Conservation (phyloP, 2,113 vertebrate species). For the Dicaeum eximium region DNA sequence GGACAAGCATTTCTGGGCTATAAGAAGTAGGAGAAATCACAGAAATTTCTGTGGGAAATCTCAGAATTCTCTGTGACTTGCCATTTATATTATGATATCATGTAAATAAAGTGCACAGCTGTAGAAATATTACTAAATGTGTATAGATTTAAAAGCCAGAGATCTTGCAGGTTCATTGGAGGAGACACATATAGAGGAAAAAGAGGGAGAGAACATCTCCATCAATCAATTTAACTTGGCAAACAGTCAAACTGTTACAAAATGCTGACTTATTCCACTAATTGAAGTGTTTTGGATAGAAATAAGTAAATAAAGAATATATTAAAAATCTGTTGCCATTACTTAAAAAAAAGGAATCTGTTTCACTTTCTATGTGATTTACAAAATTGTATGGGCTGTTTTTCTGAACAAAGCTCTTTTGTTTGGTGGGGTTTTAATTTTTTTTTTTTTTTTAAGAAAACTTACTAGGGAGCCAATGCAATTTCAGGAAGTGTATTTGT, state of each 20-base stretch:
- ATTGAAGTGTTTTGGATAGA: neutral
- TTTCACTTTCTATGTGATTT: neutral
- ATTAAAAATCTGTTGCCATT: neutral
- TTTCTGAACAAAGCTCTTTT: neutral
- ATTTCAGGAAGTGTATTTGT: neutral
- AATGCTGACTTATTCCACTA: neutral
- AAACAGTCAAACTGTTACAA: neutral
- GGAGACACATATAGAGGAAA: neutral
- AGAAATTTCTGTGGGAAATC: neutral
- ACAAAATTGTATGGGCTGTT: neutral
- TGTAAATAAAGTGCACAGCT: neutral
- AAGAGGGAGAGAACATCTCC: neutral
- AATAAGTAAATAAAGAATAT: neutral
- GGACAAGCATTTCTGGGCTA: neutral
- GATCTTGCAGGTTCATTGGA: neutral
- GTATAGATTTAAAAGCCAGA: neutral
- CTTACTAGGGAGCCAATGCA: neutral
- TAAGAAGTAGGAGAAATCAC: neutral
- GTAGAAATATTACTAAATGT: neutral
- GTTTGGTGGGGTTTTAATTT: fast-evolving
- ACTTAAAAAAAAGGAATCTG: neutral
- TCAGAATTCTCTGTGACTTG: neutral
- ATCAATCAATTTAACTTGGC: neutral
- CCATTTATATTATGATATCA: neutral
- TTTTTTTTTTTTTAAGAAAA: neutral